Evolutionary conservation across 2,113 vertebrate genomes (phyloP), one percentile per base, ranked within the genome.

Genomic region (Pelmatolapia mariae): DNA sequence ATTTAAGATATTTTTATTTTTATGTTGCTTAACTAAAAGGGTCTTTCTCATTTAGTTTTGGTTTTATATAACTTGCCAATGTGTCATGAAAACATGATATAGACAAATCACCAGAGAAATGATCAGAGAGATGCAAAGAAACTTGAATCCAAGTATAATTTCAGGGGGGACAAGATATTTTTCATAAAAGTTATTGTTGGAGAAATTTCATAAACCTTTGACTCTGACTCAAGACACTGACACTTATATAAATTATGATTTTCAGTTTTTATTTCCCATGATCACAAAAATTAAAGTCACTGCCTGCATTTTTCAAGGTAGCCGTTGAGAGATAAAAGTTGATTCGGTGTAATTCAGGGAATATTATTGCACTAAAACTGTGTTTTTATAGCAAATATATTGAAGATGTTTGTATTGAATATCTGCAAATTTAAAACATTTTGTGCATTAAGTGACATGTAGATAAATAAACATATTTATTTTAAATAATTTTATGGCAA

Each of bases 51-150:
- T 43, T 6, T 24, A 40, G 63, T 40, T 71, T 68, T 6, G n/a
- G 12, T 68, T 68, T 40, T 24, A 1, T 4, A 71, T 45, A 71
- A 24, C 22, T 0, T 45, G 38, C n/a, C 1, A 16, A 2, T 0
- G 2, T 43, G 61, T 68, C 61, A 22, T 38, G 61, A 38, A 38
- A 68, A 68, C 61, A 38, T 4, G 12, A 71, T 24, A 40, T 6
- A 71, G n/a, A 10, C 19, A 71, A 71, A 43, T 24, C 38, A 24
- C 36, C 12, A 24, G 38, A 71, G 66, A 71, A 43, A 26, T 26
- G 13, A 43, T 43, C 61, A 66, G n/a, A 71, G 38, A 71, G 22
- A 71, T 43, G 12, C 66, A 71, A 43, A 71, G 66, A 71, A 68
- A 22, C n/a, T 22, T 68, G 7, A 68, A 43, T 71, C 5, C n/a